Evolutionary conservation across 2,888 invertebrate genomes (phyloP).

Genomic region (Plebejus argus): DNA sequence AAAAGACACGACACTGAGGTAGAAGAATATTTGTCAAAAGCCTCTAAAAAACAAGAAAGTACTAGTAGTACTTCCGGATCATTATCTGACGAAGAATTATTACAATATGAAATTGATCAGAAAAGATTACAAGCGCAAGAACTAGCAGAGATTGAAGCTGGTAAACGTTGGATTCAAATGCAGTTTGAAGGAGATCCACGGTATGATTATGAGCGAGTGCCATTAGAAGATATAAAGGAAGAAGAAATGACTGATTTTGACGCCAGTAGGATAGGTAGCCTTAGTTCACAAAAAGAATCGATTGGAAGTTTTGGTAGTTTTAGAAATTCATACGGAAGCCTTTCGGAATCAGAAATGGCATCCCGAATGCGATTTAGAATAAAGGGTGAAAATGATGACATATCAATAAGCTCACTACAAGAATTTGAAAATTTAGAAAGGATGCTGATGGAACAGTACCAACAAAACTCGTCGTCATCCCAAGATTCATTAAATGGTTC

Average conservation of each 20-base stretch:
- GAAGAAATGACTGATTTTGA: slow-evolving; percentile 95
- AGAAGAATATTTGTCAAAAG: slow-evolving; percentile 85
- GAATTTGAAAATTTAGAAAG: slow-evolving; percentile 96
- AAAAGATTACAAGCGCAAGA: slow-evolving; percentile 73
- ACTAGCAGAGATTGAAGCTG: slow-evolving; percentile 83
- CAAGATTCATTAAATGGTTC: slow-evolving; percentile 93
- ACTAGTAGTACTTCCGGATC: slow-evolving; percentile 81
- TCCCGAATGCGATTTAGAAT: slow-evolving; percentile 91
- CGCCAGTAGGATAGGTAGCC: slow-evolving; percentile 87
- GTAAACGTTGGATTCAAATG: slow-evolving; percentile 94
- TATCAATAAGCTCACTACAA: slow-evolving; percentile 95
- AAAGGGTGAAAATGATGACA: slow-evolving; percentile 93
- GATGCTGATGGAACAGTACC: slow-evolving; percentile 90
- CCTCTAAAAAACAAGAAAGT: slow-evolving; percentile 83
- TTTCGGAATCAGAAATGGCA: slow-evolving; percentile 94
- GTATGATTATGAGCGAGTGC: slow-evolving; percentile 90
- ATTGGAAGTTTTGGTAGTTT: slow-evolving; percentile 91
- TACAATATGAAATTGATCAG: slow-evolving; percentile 86
- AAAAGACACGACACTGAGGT: slow-evolving; percentile 86
- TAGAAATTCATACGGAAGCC: slow-evolving; percentile 94
- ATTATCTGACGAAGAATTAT: slow-evolving; percentile 81
- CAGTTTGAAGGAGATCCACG: slow-evolving; percentile 89
- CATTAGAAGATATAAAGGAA: slow-evolving; percentile 95
- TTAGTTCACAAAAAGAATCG: slow-evolving; percentile 88
- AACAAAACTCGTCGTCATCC: slow-evolving; percentile 87